A percentile compares a stretch with the other conserved stretches of the same genome.
These are phyloP conservation scores for Trissolcus japonicus DNA, from an alignment of 2,888 invertebrate genomes.

Conservation along the genomic window DNA sequence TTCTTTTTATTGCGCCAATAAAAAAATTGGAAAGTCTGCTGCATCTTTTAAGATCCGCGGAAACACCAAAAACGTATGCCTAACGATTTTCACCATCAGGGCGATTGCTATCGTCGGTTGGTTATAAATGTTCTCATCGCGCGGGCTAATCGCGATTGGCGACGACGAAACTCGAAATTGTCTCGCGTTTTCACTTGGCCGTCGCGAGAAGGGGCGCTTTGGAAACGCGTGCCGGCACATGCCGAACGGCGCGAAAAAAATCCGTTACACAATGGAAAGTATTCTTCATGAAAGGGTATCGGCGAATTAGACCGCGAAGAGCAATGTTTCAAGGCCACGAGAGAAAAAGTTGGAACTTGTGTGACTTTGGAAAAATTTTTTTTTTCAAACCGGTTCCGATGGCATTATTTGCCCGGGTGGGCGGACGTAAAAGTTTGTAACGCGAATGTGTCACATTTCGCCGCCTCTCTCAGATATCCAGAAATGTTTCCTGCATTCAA, in stretches of 20 bases:
- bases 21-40: neutral
- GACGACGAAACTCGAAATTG: constrained; percentile 25
- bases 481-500: no score
- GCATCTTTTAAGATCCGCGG: neutral
- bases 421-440: constrained; percentile 26
- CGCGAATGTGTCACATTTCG: constrained; percentile 14
- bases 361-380: constrained; percentile 59
- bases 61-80: constrained; percentile 21
- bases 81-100: constrained; percentile 17
- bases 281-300: constrained; percentile 72
- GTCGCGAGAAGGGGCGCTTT: constrained; percentile 30
- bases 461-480: no score
- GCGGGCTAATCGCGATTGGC: constrained; percentile 17
- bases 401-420: constrained; percentile 12
- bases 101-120: constrained; percentile 35
- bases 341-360: constrained; percentile 64
- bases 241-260: constrained; percentile 58
- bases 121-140: constrained; percentile 15
- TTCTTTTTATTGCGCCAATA: neutral
- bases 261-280: constrained; percentile 76
- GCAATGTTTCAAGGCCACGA: constrained; percentile 72
- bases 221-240: constrained; percentile 38
- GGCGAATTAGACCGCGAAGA: constrained; percentile 75
- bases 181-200: constrained; percentile 43
- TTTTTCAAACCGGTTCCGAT: constrained; percentile 65